A percentile compares a stretch with the other conserved stretches of the same genome.
These are phyloP conservation scores for Ciconia boyciana DNA, from an alignment of 2,113 vertebrate genomes.

Conservation along the genomic window DNA sequence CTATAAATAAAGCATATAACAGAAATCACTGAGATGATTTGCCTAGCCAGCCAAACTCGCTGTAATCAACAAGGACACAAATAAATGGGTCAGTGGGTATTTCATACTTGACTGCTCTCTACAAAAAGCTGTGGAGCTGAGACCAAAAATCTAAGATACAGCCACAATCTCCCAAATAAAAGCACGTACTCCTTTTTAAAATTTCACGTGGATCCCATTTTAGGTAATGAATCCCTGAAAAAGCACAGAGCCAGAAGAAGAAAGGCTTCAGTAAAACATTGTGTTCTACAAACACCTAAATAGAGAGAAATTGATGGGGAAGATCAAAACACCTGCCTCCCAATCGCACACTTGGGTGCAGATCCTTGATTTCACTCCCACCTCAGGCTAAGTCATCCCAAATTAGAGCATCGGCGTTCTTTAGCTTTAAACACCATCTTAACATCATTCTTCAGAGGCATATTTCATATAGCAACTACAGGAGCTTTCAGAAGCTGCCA, in stretches of 20 bases:
- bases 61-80: not conserved
- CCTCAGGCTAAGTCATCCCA: not conserved
- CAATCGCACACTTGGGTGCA: not conserved
- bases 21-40: not conserved
- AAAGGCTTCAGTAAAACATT: not conserved
- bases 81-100: conserved; percentile 45
- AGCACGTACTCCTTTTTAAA: not conserved
- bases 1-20: not conserved
- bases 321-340: not conserved
- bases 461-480: not conserved
- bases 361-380: not conserved
- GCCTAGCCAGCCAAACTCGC: not conserved
- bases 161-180: not conserved
- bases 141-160: not conserved
- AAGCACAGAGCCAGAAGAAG: not conserved
- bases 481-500: not conserved
- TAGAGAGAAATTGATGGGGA: not conserved
- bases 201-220: accelerated
- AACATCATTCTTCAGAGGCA: not conserved
- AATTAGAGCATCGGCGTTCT: not conserved
- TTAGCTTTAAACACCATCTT: not conserved
- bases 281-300: not conserved
- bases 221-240: not conserved
- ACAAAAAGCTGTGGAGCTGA: not conserved
- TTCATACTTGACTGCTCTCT: conserved; percentile 6